Base-by-base conservation (phyloP, 2,888 invertebrate species). In the Gasteruption jaculator region DNA sequence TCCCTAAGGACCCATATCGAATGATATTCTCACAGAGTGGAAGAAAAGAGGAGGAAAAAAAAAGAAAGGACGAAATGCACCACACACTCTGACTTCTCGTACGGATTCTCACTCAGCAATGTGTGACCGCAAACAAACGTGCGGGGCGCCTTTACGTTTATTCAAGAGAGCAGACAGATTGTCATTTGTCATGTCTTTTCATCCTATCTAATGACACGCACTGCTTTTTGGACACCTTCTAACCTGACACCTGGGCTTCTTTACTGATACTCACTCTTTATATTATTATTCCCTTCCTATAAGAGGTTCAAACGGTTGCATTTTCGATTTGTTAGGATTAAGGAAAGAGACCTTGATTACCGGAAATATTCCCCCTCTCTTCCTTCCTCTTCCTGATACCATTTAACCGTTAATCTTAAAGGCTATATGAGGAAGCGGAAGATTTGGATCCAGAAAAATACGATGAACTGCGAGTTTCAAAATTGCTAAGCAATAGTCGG, bases 41-140 rank as follows among this genome's bases (percentile, higher is more conserved):
- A 31, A 31, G 43, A 43, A 43, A 42, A 37, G 35, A 27, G 35
- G 36, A n/a, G n/a, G n/a, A n/a, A n/a, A n/a, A n/a, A n/a, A n/a
- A n/a, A n/a, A n/a, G n/a, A n/a, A n/a, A 24, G 35, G 45, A 46
- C 37, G 46, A 26, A 29, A 34, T 31, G 29, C 20, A 29, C 29
- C 30, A 8, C 41, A 26, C 43, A 41, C 43, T 50, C 43, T 33
- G n/a, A n/a, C n/a, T n/a, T n/a, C n/a, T n/a, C n/a, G n/a, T n/a
- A n/a, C n/a, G n/a, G n/a, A n/a, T n/a, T n/a, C n/a, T 10, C 31
- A 34, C 41, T 15, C 25, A 40, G 29, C 68, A 68, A 68, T 68
- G 67, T 65, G 65, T 59, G 67, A 68, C 69, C 69, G 66, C 70
- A 69, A 69, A 68, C 66, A 68, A 70, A 69, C 68, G 67, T 65